Evolutionary conservation across 2,888 invertebrate species (phyloP).

Genomic region (Andrena hattorfiana): DNA sequence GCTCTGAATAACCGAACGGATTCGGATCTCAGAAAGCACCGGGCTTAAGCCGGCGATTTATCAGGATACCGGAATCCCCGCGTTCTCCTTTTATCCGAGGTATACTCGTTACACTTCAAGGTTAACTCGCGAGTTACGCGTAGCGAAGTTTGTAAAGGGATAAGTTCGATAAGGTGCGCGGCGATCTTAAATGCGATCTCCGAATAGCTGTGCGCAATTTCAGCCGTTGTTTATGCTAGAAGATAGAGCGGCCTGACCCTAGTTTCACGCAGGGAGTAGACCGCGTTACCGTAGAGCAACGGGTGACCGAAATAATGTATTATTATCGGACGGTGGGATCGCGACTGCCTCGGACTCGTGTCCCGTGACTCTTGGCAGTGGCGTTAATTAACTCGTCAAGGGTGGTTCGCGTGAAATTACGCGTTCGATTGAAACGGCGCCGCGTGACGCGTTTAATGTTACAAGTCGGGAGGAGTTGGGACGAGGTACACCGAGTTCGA

Average conservation of each 20-base stretch:
- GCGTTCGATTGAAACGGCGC: background rate
- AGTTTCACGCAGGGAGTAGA: background rate
- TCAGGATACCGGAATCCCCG: slow-evolving; percentile 7
- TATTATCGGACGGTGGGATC: background rate
- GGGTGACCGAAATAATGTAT: background rate
- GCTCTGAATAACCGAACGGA: background rate
- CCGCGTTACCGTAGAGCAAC: background rate
- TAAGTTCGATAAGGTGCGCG: background rate
- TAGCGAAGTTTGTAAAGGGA: background rate
- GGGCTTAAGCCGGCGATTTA: slow-evolving; percentile 1
- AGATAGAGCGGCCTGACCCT: background rate
- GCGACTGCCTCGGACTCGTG: background rate
- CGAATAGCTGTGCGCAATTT: background rate
- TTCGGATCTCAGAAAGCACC: slow-evolving; percentile 2
- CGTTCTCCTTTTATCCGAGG: slow-evolving; percentile 1
- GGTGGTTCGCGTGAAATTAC: slow-evolving; percentile 7
- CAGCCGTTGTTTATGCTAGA: background rate
- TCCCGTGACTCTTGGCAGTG: background rate
- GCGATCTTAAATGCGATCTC: background rate
- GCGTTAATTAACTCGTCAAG: background rate
- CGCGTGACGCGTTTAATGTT: background rate
- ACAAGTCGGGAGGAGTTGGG: background rate
- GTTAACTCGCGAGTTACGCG: background rate
- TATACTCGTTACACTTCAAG: background rate
- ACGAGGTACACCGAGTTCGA: background rate